Evolutionary conservation across 2,113 vertebrate genomes (phyloP).

Genomic region (Pterocles gutturalis): DNA sequence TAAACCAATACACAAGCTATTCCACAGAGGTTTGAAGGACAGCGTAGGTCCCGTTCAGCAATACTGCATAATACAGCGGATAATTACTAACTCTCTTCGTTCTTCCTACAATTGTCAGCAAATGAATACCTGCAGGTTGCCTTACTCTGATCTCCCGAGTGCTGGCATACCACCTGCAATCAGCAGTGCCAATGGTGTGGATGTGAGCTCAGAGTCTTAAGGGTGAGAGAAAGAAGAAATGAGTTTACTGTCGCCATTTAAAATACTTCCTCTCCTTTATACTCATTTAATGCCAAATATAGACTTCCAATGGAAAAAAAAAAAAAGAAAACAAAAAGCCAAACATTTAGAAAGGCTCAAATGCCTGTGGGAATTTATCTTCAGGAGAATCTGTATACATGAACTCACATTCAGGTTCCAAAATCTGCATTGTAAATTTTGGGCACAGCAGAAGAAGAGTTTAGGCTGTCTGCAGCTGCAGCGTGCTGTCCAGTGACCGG

Average conservation of each 20-base stretch:
- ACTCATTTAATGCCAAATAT: not conserved
- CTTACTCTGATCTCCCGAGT: rapidly evolving
- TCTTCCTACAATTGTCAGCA: not conserved
- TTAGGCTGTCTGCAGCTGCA: not conserved
- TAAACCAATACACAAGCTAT: not conserved
- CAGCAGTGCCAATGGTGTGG: not conserved
- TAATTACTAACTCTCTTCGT: not conserved
- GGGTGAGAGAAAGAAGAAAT: not conserved
- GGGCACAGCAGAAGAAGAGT: not conserved
- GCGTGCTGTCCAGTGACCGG: not conserved
- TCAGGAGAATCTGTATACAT: not conserved
- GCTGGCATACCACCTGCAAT: not conserved
- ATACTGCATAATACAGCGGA: not conserved
- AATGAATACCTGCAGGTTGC: not conserved
- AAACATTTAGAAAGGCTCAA: not conserved
- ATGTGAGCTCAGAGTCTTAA: not conserved
- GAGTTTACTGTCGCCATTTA: not conserved
- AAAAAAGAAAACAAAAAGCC: not conserved
- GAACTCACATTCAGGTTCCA: not conserved
- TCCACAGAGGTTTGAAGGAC: not conserved
- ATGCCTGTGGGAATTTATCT: not conserved
- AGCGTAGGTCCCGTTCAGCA: not conserved
- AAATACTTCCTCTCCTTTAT: not conserved
- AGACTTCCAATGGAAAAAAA: not conserved
- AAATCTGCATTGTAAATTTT: not conserved